Conservation (phyloP, 2,797 vertebrate species). For the Ciconia nigra region DNA sequence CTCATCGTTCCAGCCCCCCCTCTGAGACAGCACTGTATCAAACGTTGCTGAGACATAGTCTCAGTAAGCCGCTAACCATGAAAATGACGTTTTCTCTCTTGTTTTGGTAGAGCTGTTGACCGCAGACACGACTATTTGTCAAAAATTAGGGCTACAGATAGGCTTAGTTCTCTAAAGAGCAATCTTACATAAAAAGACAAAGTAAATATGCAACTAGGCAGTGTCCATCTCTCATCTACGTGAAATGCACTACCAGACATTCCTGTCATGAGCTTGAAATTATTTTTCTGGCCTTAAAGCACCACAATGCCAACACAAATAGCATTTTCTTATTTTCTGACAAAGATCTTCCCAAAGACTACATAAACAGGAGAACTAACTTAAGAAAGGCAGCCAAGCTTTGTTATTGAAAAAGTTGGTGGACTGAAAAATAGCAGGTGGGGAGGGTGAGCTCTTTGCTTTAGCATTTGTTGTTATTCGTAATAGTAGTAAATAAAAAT, state of each 20-base stretch:
- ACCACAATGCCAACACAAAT: neutral
- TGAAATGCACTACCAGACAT: neutral
- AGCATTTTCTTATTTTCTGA: neutral
- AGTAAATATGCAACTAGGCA: neutral
- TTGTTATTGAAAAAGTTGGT: neutral
- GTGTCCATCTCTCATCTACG: neutral
- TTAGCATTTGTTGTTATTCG: neutral
- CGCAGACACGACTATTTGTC: neutral
- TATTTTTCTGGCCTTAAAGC: neutral
- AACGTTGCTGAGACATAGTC: neutral
- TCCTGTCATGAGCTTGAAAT: neutral
- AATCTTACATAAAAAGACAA: neutral
- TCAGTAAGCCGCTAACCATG: neutral
- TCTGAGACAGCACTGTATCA: neutral
- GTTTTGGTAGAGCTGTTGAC: neutral
- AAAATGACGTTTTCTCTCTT: neutral
- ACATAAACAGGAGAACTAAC: neutral
- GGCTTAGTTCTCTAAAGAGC: neutral
- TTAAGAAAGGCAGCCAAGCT: accelerated
- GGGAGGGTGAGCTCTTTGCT: neutral
- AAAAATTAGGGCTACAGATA: neutral
- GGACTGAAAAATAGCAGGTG: neutral
- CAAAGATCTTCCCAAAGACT: neutral
- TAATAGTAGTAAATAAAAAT: neutral
- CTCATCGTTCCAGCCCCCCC: accelerated